Evolutionary conservation across 2,888 invertebrate species (phyloP), one percentile per base, ranked within the genome.

Genomic region (Nemapogon koenigi): DNA sequence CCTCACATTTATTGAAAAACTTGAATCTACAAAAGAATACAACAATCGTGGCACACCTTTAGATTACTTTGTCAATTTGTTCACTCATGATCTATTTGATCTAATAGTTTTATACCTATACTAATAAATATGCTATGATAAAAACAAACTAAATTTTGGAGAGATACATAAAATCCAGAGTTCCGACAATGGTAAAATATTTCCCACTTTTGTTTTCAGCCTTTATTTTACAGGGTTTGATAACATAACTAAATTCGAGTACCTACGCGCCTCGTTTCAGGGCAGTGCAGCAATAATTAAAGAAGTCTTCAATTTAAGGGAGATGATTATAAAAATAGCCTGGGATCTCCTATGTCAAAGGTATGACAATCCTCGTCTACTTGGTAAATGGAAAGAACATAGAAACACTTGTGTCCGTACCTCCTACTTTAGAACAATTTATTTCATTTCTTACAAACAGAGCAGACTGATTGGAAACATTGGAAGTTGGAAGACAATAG

Each of bases 61-160:
- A 13, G 38, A 30, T 6, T 37, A 37, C 11, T 37, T 35, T 14
- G 3, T 7, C 3, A 10, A 29, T 18, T 18, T 38, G 32, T 38
- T 38, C 25, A 19, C 38, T n/a, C 17, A 31, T 15, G 6, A 4
- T 3, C 18, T 38, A 10, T 31, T 38, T n/a, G 7, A 22, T 8
- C 30, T 31, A 19, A 38, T 38, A 30, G 25, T 38, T 11, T 6
- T 10, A 31, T n/a, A n/a, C n/a, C n/a, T n/a, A 37, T n/a, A 37
- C 37, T 14, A 37, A 38, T 13, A 31, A 14, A n/a, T 38, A 38
- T 31, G 38, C 38, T 6, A 14, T n/a, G 11, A 10, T 13, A 31
- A 19, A 31, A 28, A 38, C 11, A 38, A 11, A 16, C 14, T 14
- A 6, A 16, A 10, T 18, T 11, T 8, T 38, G 38, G 30, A 31